Evolutionary conservation across 2,888 invertebrate genomes (phyloP), one percentile per base, ranked within the genome.

Genomic region (Drosophila formosana): DNA sequence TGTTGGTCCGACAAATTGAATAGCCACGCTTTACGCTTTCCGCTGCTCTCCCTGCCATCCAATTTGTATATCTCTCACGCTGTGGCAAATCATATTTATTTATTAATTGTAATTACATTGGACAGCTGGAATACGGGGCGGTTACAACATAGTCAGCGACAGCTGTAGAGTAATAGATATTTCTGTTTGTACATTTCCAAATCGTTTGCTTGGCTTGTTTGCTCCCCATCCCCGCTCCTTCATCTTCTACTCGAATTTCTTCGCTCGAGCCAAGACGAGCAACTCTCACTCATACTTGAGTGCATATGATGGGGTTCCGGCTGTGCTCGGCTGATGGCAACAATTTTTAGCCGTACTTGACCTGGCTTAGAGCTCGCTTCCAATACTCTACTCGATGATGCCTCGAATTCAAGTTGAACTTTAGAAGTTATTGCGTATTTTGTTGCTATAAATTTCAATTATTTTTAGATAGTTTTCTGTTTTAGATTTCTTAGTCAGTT

Each of bases 21-120:
- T 80, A 60, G 64, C 62, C 49, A 37, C 41, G n/a, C 28, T 56
- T 30, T 26, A 26, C 28, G 23, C 25, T 28, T 25, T 25, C 32
- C n/a, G 4, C 9, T 4, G 18, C 7, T 13, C 52, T 18, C 8
- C n/a, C 28, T 1, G 5, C 41, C 30, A 1, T n/a, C 39, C 9
- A 41, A 43, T 28, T 49, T 28, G 43, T 39, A 28, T 23, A 32
- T 34, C 43, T 51, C 66, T 43, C 32, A 49, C 46, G 34, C 46
- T 51, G 63, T 46, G 65, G 46, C 63, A 80, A 85, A 85, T 88
- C 82, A 79, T 79, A 88, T 85, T 85, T 82, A 85, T 88, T 88
- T 85, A 88, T 88, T 88, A 88, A 77, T 79, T 82, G 64, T 80
- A 85, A 85, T 88, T 85, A 79, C 82, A 79, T 85, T 82, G 64